Percentiles rank a stretch among this genome's conserved stretches.
Evolutionary conservation across 2,113 vertebrate species (phyloP).

Genomic region (Upupa epops): DNA sequence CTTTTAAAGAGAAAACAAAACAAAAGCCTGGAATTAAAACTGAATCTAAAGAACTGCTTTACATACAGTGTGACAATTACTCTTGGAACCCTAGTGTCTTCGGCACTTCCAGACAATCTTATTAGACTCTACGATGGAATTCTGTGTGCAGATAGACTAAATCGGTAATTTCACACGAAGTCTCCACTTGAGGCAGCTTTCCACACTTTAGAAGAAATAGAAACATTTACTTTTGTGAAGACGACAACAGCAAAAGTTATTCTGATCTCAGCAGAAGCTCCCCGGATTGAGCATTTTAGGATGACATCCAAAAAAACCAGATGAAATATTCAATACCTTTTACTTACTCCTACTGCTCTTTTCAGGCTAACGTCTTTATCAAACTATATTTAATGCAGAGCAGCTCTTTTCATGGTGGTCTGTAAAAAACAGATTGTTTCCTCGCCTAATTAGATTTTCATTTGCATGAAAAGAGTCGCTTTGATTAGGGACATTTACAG

Average conservation of each 20-base stretch:
- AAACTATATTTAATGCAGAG: neutral
- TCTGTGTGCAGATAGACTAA: neutral
- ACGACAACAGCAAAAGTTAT: neutral
- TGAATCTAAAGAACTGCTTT: neutral
- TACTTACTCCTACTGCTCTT: neutral
- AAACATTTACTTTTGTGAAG: neutral
- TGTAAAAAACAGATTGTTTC: slow-evolving; percentile 36
- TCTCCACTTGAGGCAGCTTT: neutral
- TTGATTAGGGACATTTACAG: slow-evolving; percentile 31
- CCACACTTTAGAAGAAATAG: neutral
- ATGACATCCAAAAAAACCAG: neutral
- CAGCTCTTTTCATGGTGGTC: neutral
- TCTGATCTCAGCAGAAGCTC: neutral
- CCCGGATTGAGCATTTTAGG: neutral
- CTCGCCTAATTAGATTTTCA: slow-evolving; percentile 33
- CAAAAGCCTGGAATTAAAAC: neutral
- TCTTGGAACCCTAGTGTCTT: neutral
- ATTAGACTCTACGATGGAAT: neutral
- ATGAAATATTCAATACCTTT: neutral
- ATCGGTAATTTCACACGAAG: neutral
- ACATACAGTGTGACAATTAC: neutral
- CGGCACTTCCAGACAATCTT: neutral
- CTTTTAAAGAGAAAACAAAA: neutral
- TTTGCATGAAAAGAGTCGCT: slow-evolving; percentile 29
- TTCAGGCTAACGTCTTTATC: neutral